phyloP scores from a whole-genome alignment of 64 coral and sea anemone species.

The Platygyra sinensis region DNA sequence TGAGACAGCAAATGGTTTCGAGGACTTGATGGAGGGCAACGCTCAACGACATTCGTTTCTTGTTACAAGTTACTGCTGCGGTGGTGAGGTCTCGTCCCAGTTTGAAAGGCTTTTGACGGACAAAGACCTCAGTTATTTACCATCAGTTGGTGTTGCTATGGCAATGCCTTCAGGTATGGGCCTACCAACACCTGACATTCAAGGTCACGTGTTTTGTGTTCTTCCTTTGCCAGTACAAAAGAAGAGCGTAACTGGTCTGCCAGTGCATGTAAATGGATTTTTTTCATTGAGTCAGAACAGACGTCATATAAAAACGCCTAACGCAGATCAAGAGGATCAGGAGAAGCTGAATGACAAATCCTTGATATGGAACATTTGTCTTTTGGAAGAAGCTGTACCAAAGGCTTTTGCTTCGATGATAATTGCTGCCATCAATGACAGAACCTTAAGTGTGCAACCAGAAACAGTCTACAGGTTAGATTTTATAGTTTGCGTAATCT shows the following conservation, averaged over 20 bases:
- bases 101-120: neutral
- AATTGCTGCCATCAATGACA: slow-evolving; percentile 16
- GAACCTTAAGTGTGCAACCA: neutral
- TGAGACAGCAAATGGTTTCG: too few species aligned
- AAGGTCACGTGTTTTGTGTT: slow-evolving; percentile 78
- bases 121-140: slow-evolving; percentile 53
- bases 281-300: slow-evolving; percentile 92
- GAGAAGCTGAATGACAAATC: slow-evolving; percentile 65
- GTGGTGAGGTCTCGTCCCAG: neutral
- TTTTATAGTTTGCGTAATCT: too few species aligned
- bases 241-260: slow-evolving; percentile 86
- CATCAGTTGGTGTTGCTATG: slow-evolving; percentile 73
- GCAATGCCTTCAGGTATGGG: neutral
- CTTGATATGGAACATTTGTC: slow-evolving; percentile 74
- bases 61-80: slow-evolving; percentile 3
- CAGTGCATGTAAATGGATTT: slow-evolving; percentile 94
- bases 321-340: slow-evolving; percentile 70
- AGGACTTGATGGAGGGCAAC: too few species aligned
- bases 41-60: neutral
- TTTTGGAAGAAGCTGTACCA: slow-evolving; percentile 74
- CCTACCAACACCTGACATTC: neutral
- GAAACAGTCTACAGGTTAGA: neutral
- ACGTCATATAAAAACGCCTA: slow-evolving; percentile 79
- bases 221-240: slow-evolving; percentile 83
- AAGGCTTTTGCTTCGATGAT: slow-evolving; percentile 70